Evolutionary conservation across 64 coral and sea anemone genomes (phyloP).

Genomic region (Montipora efflorescens): DNA sequence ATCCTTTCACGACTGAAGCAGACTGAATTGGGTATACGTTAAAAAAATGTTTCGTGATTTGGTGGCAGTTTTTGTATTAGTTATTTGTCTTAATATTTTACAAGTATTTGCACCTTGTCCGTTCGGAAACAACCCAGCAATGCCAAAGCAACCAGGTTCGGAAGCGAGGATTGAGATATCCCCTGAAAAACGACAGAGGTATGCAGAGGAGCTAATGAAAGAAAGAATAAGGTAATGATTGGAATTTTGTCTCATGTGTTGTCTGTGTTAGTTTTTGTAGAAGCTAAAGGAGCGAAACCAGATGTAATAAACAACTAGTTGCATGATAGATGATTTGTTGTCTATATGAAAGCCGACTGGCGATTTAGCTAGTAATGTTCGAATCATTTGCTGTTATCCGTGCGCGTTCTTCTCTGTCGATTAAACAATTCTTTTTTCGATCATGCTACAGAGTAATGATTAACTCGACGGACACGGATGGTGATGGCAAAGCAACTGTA

Average conservation of each 20-base stretch:
- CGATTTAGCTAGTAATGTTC: no score
- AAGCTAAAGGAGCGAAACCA: no score
- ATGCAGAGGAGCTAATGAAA: no score
- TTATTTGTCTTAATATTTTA: conserved; percentile 1
- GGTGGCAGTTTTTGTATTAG: neutral
- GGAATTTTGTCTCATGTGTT: neutral
- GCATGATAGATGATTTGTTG: no score
- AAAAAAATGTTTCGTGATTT: neutral
- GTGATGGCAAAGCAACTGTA: conserved; percentile 21
- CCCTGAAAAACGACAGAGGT: neutral
- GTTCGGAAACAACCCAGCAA: neutral
- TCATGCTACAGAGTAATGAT: conserved; percentile 5
- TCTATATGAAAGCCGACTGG: no score
- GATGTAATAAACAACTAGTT: no score
- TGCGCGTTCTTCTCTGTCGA: neutral
- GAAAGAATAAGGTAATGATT: neutral
- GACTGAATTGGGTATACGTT: neutral
- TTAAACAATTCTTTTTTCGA: neutral
- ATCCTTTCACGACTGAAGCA: neutral
- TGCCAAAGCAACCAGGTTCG: no score
- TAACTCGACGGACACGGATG: conserved; percentile 6
- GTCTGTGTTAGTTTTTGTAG: neutral
- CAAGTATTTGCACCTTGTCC: neutral
- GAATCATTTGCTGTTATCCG: neutral
- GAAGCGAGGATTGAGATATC: no score